Evolutionary conservation across 2,888 invertebrate genomes (phyloP), one percentile per base, ranked within the genome.

Genomic region (Brachylomia viminalis): DNA sequence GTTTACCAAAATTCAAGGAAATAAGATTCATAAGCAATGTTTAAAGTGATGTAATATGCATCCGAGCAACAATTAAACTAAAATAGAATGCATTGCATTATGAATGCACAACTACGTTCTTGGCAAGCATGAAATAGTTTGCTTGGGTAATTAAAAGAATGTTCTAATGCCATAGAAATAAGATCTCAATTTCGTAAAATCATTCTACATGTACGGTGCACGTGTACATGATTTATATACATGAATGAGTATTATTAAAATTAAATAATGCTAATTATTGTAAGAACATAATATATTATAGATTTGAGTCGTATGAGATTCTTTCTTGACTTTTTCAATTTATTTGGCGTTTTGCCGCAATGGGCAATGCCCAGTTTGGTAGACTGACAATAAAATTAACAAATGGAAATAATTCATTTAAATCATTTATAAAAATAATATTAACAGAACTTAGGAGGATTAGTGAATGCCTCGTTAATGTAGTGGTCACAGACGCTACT

Each of bases 11-110:
- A 66, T 56, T 27, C 0, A 58, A 65, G 73, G 69, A 64, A 65
- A 47, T 59, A 76, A 47, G 1, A 70, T 71, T 62, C 54, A 56
- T 30, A 20, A 17, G 69, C 59, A 71, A 61, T 71, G 59, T 71
- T 65, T 52, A 8, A 58, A 76, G 49, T 61, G 23, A 1, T 5
- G 33, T 33, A 33, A 38, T 52, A 23, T 59, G 69, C 61, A 49
- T 33, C 13, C 30, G 33, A 69, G 65, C 65, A 76, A 62, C 79
- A 71, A 69, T 30, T 30, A 8, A 56, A 59, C 62, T 70, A 66
- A 82, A 86, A 79, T 82, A 77, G 73, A 77, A 79, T 85, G 68
- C 73, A 71, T 70, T 85, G 68, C 73, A 71, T 70, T 52, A 58
- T 67, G 47, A 67, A 78, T 79, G 33, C 61, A 70, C 27, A 58